Evolutionary conservation across 35 echinoderm and acorn worm genomes (phyloP).

Genomic region (Ophiothrix spiculata): DNA sequence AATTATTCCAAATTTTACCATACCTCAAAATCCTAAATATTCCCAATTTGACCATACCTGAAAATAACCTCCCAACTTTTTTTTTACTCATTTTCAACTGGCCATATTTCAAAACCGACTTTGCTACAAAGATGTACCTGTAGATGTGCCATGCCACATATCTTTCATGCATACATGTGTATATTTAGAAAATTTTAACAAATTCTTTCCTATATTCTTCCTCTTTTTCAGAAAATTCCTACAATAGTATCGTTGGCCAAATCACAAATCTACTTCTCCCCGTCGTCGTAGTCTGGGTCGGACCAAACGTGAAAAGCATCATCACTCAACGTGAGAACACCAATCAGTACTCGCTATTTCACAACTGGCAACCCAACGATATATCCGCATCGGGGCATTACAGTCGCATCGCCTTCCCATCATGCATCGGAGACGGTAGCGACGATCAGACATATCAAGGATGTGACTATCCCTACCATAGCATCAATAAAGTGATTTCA

Average conservation of each 20-base stretch:
- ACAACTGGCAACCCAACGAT: constrained; percentile 23
- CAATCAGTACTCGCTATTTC: background rate
- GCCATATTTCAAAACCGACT: too few species aligned
- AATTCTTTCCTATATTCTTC: too few species aligned
- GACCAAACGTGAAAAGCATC: constrained; percentile 19
- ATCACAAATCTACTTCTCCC: constrained; percentile 10
- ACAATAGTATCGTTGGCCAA: constrained; percentile 25
- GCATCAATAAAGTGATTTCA: constrained; percentile 10
- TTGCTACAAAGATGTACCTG: too few species aligned
- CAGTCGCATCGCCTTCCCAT: constrained; percentile 31
- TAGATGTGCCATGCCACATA: too few species aligned
- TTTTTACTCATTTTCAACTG: too few species aligned
- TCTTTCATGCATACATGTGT: too few species aligned
- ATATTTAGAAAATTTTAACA: too few species aligned
- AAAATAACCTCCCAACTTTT: too few species aligned
- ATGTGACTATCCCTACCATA: constrained; percentile 12
- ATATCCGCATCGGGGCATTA: constrained; percentile 7
- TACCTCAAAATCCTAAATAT: too few species aligned
- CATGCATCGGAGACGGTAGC: constrained; percentile 16
- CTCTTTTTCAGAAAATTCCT: constrained; percentile 10
- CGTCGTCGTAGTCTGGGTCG: constrained; percentile 28
- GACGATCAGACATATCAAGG: background rate
- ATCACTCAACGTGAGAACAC: background rate
- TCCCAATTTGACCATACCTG: too few species aligned
- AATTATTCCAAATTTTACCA: too few species aligned